phyloP scores from a whole-genome alignment of 2,113 vertebrate species.

The Oryzias melastigma region DNA sequence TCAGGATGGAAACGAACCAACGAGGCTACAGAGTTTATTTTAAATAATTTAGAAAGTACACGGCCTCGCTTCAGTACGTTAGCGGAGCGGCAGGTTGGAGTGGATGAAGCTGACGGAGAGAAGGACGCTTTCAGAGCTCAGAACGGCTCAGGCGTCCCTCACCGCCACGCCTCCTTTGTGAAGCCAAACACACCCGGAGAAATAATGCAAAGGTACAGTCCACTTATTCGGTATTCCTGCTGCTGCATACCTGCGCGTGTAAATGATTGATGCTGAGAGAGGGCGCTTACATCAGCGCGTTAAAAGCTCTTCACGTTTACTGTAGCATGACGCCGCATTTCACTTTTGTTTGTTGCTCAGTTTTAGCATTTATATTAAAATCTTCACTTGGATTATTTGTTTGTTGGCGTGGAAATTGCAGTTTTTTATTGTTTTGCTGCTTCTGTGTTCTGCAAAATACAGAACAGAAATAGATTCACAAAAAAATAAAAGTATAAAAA shows the following conservation, averaged over 20 bases:
- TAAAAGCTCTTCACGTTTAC: constrained; percentile 12
- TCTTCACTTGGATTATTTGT: not conserved
- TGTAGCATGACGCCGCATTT: constrained; percentile 18
- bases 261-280: constrained; percentile 43
- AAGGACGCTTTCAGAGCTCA: not conserved
- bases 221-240: constrained; percentile 15
- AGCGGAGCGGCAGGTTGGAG: not conserved
- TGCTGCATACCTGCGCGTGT: constrained; percentile 13
- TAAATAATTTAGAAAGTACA: not conserved
- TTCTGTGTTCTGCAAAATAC: constrained; percentile 1
- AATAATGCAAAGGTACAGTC: constrained; percentile 7
- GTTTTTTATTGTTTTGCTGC: not conserved
- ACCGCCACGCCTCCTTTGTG: constrained; percentile 32
- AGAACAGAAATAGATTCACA: too few relatives aligned
- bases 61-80: not conserved
- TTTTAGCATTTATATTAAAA: constrained; percentile 14
- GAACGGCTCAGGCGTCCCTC: constrained; percentile 5
- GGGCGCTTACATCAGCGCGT: constrained; percentile 12
- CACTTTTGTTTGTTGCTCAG: constrained; percentile 2
- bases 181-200: constrained; percentile 5
- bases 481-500: too few relatives aligned
- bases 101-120: not conserved
- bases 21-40: constrained; percentile 16
- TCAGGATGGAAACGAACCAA: not conserved
- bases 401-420: too few relatives aligned